Evolutionary conservation across 2,113 vertebrate genomes (phyloP), one percentile per base, ranked within the genome.

Genomic region (Trichomycterus rosablanca): DNA sequence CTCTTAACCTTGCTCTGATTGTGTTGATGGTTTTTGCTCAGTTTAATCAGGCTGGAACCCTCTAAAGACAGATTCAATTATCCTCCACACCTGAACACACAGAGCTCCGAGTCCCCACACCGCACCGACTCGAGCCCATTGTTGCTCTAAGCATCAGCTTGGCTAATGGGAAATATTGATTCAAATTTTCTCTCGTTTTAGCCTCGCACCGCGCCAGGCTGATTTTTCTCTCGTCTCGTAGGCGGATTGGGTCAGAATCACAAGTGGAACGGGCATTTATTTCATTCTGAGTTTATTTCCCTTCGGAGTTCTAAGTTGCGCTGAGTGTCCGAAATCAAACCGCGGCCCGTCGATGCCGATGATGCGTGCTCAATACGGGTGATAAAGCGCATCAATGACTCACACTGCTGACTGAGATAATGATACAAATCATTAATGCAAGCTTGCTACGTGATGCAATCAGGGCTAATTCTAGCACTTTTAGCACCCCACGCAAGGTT

Each of bases 91-190:
- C 81, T 86, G 82, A 82, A 81, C 79, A 84, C 82, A 86, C 84
- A 86, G 80, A 78, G 71, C 66, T 56, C 59, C 72, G 75, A 69
- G 73, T 68, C 75, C 73, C n/a, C n/a, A n/a, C 76, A 73, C 74
- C 76, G 65, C 37, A 1, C 16, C 14, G n/a, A n/a, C n/a, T n/a
- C n/a, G 23, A 73, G 60, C 67, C 78, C 78, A 76, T 81, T 85
- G 80, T 84, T 83, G 76, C 73, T 79, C 69, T 74, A 79, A 75
- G 79, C 78, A 78, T 79, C 72, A 75, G 74, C 66, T 66, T 82
- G 69, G 77, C 72, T 84, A 84, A 84, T 81, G 80, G 77, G 79
- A 81, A 78, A 78, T 79, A 86, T 79, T 78, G 82, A 82, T 85
- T 84, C 71, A 78, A 78, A 78, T 80, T 68, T 77, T 68, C 71